Evolutionary conservation across 2,797 vertebrate species (phyloP).

Genomic region (Anniella stebbinsi): DNA sequence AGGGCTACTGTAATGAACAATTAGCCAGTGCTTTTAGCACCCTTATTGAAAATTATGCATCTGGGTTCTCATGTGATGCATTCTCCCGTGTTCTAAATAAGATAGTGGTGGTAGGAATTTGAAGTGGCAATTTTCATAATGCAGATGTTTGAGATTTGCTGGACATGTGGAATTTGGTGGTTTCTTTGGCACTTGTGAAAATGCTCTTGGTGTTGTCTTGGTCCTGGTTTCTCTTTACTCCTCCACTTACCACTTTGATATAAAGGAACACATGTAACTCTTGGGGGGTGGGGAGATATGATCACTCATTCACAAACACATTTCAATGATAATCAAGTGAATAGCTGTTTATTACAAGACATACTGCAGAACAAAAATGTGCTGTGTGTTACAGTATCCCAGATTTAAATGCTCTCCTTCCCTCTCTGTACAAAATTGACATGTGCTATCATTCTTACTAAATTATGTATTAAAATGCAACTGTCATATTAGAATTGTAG

Average conservation of each 20-base stretch:
- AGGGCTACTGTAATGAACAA: not conserved
- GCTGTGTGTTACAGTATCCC: conserved; percentile 8
- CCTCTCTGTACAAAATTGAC: not conserved
- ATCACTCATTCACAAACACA: not conserved
- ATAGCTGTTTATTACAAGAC: conserved; percentile 16
- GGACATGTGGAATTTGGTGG: not conserved
- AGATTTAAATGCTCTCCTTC: conserved; percentile 11
- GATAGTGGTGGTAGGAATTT: not conserved
- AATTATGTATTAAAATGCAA: conserved; percentile 46
- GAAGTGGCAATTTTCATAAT: not conserved
- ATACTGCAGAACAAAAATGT: not conserved
- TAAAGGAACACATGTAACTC: not conserved
- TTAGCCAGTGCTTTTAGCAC: not conserved
- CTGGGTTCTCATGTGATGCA: not conserved
- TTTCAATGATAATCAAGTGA: conserved; percentile 19
- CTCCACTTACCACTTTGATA: too few species aligned
- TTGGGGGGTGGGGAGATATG: not conserved
- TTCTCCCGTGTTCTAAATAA: not conserved
- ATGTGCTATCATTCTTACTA: conserved; percentile 53
- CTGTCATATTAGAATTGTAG: conserved; percentile 40
- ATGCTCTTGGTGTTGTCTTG: not conserved
- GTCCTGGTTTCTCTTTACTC: not conserved
- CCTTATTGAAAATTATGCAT: not conserved
- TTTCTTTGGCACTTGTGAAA: not conserved
- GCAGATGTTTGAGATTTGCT: not conserved